Conservation (phyloP, 2,888 invertebrate species). For the Protonemura montana region DNA sequence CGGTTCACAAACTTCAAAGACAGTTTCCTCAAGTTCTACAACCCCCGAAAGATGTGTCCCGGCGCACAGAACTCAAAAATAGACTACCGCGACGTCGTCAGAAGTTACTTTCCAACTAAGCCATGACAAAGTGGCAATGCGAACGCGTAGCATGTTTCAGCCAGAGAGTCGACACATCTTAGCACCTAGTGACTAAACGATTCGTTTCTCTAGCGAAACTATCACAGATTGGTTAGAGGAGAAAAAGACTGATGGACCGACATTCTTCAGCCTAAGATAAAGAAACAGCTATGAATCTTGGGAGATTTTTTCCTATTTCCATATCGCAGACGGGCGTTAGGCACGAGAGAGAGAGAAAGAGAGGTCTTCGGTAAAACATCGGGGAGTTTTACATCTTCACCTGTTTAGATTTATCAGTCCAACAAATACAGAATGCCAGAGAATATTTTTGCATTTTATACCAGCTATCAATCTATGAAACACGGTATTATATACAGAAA, state of each 20-base stretch:
- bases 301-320: background rate
- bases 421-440: constrained; percentile 14
- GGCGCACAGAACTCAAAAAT: constrained; percentile 24
- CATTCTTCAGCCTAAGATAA: constrained; percentile 31
- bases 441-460: constrained; percentile 13
- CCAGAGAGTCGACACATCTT: background rate
- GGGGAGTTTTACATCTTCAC: constrained; percentile 9
- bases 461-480: background rate
- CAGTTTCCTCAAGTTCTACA: constrained; percentile 12
- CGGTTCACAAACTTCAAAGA: background rate
- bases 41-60: background rate
- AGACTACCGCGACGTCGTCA: constrained; percentile 14
- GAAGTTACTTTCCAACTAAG: constrained; percentile 21
- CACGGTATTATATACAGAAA: background rate
- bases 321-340: background rate
- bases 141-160: constrained; percentile 31
- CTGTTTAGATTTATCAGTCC: constrained; percentile 24
- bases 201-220: constrained; percentile 27
- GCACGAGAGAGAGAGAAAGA: background rate
- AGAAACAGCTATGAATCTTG: constrained; percentile 31
- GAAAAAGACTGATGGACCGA: constrained; percentile 31
- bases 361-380: background rate
- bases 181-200: constrained; percentile 36
- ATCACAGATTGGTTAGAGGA: constrained; percentile 35
- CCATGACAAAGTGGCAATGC: constrained; percentile 36